phyloP scores from a whole-genome alignment of 2,113 vertebrate genomes.

The Leiothrix lutea region DNA sequence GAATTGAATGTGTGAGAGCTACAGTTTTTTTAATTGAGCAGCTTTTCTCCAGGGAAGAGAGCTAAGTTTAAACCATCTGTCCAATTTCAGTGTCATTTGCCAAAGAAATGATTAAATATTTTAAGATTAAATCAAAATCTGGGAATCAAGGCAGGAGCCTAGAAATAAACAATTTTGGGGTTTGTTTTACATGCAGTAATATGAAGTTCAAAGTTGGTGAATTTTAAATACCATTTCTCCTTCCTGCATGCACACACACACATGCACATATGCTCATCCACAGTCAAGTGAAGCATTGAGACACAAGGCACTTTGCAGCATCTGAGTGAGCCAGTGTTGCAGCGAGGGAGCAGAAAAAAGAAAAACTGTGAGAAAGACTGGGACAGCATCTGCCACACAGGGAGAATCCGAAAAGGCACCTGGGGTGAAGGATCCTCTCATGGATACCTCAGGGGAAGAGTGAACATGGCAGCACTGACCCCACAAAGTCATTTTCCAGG shows the following conservation, averaged over 20 bases:
- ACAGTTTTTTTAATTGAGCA: slow-evolving; percentile 62
- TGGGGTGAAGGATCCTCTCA: not conserved
- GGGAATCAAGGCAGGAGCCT: not conserved
- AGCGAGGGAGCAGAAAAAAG: not conserved
- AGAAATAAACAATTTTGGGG: not conserved
- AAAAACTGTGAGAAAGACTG: not conserved
- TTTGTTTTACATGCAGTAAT: not conserved
- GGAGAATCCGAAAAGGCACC: not conserved
- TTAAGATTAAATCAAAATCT: slow-evolving; percentile 56
- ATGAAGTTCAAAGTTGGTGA: not conserved
- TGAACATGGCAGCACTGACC: not conserved
- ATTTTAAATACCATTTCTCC: not conserved
- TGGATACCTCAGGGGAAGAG: not conserved
- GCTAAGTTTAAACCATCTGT: slow-evolving; percentile 67
- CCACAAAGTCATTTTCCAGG: not conserved
- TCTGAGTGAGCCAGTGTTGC: not conserved
- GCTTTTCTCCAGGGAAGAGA: slow-evolving; percentile 55
- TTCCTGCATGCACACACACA: rapidly evolving
- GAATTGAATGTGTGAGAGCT: slow-evolving; percentile 49
- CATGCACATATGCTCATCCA: not conserved
- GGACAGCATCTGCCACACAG: not conserved
- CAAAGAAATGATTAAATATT: slow-evolving; percentile 62
- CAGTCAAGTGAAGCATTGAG: not conserved
- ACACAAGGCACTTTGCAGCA: not conserved
- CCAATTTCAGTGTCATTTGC: slow-evolving; percentile 59